Conservation (phyloP, 2,113 vertebrate genomes). For the Hemicordylus capensis region DNA sequence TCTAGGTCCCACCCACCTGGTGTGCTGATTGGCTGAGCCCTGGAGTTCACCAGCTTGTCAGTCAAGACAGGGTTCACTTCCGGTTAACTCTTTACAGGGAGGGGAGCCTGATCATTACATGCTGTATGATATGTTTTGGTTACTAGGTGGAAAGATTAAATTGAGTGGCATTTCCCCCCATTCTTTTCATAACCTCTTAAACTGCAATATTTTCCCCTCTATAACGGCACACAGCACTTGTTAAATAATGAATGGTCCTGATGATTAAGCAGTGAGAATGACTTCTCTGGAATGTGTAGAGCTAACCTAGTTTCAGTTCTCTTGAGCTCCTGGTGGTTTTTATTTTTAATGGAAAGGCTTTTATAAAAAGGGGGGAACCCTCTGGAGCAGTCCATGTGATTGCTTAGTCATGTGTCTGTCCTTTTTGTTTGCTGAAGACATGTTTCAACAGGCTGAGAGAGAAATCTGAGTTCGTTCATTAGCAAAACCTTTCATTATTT, state of each 20-base stretch:
- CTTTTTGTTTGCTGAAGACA: slow-evolving; percentile 37
- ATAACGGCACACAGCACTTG: slow-evolving; percentile 46
- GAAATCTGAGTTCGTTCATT: slow-evolving; percentile 50
- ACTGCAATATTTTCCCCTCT: not conserved
- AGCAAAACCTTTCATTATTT: slow-evolving; percentile 27
- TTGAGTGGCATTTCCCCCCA: not conserved
- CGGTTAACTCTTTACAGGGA: too few relatives aligned
- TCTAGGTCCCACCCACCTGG: too few relatives aligned
- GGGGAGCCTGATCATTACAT: too few relatives aligned
- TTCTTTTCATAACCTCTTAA: not conserved
- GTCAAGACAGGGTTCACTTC: too few relatives aligned
- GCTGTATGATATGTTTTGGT: not conserved
- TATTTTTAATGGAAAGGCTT: slow-evolving; percentile 50
- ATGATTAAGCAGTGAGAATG: slow-evolving; percentile 49
- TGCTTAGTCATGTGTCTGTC: slow-evolving; percentile 39
- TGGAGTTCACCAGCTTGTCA: too few relatives aligned
- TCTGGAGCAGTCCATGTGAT: slow-evolving; percentile 46
- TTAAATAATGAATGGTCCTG: slow-evolving; percentile 59
- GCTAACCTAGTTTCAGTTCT: slow-evolving; percentile 65
- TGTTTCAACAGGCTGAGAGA: slow-evolving; percentile 35
- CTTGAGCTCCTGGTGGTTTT: slow-evolving; percentile 35
- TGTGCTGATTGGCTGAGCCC: too few relatives aligned
- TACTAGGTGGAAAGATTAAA: not conserved
- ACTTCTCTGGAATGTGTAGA: slow-evolving; percentile 29
- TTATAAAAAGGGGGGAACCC: not conserved